phyloP scores from a whole-genome alignment of 2,113 vertebrate species.

The Hoplias malabaricus region DNA sequence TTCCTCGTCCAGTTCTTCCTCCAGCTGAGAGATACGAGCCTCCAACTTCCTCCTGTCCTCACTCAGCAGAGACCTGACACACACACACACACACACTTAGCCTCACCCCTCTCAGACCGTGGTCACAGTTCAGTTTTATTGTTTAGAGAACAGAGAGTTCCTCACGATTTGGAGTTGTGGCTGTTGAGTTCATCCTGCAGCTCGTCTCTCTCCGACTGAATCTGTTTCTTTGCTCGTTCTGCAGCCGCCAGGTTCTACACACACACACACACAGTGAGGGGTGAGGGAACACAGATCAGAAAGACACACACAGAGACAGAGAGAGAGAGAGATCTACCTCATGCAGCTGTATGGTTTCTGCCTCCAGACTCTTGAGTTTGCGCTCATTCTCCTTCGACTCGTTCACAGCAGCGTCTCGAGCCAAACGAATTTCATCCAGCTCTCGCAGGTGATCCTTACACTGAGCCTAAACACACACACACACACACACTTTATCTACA shows the following conservation, averaged over 20 bases:
- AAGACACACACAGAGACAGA: background rate
- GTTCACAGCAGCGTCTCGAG: conserved; percentile 86
- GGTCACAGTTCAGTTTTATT: too few relatives aligned
- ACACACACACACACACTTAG: background rate
- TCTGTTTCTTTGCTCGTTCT: conserved; percentile 86
- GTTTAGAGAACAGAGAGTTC: too few relatives aligned
- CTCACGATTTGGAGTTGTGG: conserved; percentile 87
- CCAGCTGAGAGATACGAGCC: conserved; percentile 86
- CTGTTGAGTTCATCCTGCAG: conserved; percentile 91
- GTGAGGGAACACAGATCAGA: background rate
- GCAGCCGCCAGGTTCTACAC: conserved; percentile 87
- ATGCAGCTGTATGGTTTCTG: conserved; percentile 87
- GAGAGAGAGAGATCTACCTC: conserved; percentile 74
- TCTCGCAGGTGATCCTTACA: conserved; percentile 90
- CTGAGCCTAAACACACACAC: conserved; percentile 75
- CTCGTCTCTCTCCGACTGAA: conserved; percentile 91
- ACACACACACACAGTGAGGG: background rate
- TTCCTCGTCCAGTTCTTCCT: conserved; percentile 95
- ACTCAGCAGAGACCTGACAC: conserved; percentile 57
- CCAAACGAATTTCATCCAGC: conserved; percentile 85
- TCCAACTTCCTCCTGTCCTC: conserved; percentile 93
- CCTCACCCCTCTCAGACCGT: too few relatives aligned
- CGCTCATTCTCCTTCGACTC: conserved; percentile 90
- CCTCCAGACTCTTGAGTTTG: conserved; percentile 92
- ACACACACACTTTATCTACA: background rate